These are phyloP conservation scores for Epinotia ramella DNA, from an alignment of 2,888 invertebrate species.

Conservation along the genomic window DNA sequence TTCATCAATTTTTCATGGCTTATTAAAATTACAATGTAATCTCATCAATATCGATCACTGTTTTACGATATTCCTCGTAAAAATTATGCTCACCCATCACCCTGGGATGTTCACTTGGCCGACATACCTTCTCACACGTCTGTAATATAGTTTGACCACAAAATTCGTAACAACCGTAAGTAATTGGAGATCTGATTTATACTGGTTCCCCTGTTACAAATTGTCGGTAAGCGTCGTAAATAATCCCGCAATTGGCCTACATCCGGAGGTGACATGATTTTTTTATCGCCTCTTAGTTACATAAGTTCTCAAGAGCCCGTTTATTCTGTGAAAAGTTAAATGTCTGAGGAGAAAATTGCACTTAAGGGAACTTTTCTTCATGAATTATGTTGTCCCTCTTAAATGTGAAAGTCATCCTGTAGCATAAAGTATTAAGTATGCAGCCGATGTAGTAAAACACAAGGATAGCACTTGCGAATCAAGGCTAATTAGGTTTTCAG, in stretches of 20 bases:
- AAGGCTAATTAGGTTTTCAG: slow-evolving; percentile 2
- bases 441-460: slow-evolving; percentile 32
- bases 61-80: slow-evolving; percentile 38
- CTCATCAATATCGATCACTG: slow-evolving; percentile 24
- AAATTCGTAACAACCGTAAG: background rate
- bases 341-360: slow-evolving; percentile 34
- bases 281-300: slow-evolving; percentile 35
- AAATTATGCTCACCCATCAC: slow-evolving; percentile 18
- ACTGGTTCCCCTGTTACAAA: background rate
- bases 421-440: slow-evolving; percentile 28
- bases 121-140: background rate
- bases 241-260: slow-evolving; percentile 32
- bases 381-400: slow-evolving; percentile 31
- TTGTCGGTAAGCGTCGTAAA: background rate
- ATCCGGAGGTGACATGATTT: slow-evolving; percentile 25
- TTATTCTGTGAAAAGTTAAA: slow-evolving; percentile 36
- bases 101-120: background rate
- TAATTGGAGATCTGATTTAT: background rate
- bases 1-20: slow-evolving; percentile 22
- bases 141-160: slow-evolving; percentile 1
- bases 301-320: slow-evolving; percentile 30
- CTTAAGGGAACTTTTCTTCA: slow-evolving; percentile 43
- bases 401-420: slow-evolving; percentile 14
- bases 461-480: slow-evolving; percentile 10
- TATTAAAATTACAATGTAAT: slow-evolving; percentile 40